Evolutionary conservation across 2,113 vertebrate genomes (phyloP), one percentile per base, ranked within the genome.

Genomic region (Eretmochelys imbricata): DNA sequence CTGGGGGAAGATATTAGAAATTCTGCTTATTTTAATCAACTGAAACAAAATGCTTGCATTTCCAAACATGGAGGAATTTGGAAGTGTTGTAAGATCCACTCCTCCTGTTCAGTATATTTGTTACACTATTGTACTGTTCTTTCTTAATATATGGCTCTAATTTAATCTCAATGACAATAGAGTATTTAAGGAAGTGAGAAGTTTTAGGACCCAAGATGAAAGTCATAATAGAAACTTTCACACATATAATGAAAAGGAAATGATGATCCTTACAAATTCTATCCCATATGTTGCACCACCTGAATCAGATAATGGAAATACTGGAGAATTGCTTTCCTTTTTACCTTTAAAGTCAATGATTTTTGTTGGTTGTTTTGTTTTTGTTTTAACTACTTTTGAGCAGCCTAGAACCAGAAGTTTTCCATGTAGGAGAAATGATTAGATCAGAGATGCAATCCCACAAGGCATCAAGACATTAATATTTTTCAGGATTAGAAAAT

Each of bases 11-110:
- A 5, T 50, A 92, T 94, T 92, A 92, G 65, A 94, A 85, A 95
- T 97, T 89, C 55, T 96, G 93, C 96, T 97, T 98, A 93, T 82
- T 95, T 85, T 57, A 96, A 65, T 27, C 94, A 80, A 93, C 65
- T 80, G 84, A 82, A 95, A 97, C 93, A 96, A 97, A 95, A 88
- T 8, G 1, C 89, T 95, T 72, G 42, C 50, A 17, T 87, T 95
- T 97, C 86, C 92, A 14, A 91, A 94, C 92, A 46, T 82, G 62
- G 50, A 92, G 87, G 53, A 95, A 51, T 85, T 92, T 89, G 96
- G 51, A 89, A 91, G 90, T 42, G 20, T 20, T 69, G 93, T 54
- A 90, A 92, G 93, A 93, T 95, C 80, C 90, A 87, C 57, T 87
- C 1, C 0, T 0, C 3, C 76, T 93, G 42, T 75, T 97, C 85